Evolutionary conservation across 2,888 invertebrate genomes (phyloP).

Genomic region (Ferdinandea cuprea): DNA sequence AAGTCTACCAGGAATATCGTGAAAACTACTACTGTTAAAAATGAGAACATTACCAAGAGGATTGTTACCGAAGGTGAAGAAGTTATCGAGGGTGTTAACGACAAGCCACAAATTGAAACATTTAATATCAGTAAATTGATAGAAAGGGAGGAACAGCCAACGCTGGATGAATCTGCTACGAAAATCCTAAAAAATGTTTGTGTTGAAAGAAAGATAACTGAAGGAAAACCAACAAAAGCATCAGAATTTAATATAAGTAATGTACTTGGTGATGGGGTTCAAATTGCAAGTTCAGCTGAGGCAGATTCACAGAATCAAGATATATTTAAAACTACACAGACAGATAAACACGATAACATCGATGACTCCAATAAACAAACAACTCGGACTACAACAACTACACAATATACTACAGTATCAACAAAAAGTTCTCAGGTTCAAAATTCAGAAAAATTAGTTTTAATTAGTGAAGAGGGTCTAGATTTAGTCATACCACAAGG

Average conservation of each 20-base stretch:
- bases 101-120: constrained; percentile 77
- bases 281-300: constrained; percentile 75
- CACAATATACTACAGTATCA: constrained; percentile 78
- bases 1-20: constrained; percentile 78
- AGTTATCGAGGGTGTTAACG: constrained; percentile 77
- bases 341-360: constrained; percentile 46
- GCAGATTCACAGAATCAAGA: constrained; percentile 9
- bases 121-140: not conserved
- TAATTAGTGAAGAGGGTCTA: constrained; percentile 79
- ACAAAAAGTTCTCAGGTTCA: constrained; percentile 80
- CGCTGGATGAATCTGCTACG: not conserved
- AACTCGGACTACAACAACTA: constrained; percentile 77
- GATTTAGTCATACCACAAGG: constrained; percentile 79
- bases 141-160: not conserved
- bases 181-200: not conserved
- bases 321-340: constrained; percentile 51
- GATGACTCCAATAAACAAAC: constrained; percentile 35
- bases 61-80: constrained; percentile 79
- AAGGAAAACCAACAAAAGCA: not conserved
- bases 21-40: constrained; percentile 83
- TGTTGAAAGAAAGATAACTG: not conserved
- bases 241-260: not conserved
- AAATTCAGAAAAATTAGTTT: constrained; percentile 77
- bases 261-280: constrained; percentile 51
- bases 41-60: constrained; percentile 75